Evolutionary conservation across 1,140 invertebrate species (phyloP).

Genomic region (Phthorimaea operculella): DNA sequence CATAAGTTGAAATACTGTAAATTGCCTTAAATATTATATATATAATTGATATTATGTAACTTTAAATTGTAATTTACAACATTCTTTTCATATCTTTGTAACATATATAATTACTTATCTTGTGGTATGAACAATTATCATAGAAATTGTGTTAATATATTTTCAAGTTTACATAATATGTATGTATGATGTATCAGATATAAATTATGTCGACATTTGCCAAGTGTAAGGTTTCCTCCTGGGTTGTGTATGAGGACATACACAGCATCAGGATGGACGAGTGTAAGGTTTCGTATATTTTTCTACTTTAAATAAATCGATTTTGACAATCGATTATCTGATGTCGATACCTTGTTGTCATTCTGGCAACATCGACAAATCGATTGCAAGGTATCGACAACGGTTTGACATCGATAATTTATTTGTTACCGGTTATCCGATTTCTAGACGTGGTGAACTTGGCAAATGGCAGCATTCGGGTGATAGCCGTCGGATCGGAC

Average conservation of each 20-base stretch:
- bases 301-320: no score
- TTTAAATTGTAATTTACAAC: no score
- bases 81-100: neutral
- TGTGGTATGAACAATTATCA: no score
- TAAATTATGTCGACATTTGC: neutral
- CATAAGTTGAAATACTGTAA: neutral
- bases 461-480: no score
- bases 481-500: no score
- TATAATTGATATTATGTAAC: neutral
- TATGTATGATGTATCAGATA: neutral
- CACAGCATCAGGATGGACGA: conserved; percentile 13
- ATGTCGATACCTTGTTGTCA: no score
- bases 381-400: no score
- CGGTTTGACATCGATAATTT: no score
- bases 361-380: no score
- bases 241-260: conserved; percentile 11
- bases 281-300: conserved; percentile 8
- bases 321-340: no score
- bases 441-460: no score
- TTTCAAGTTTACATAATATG: neutral
- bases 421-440: no score
- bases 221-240: conserved; percentile 11
- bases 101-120: neutral
- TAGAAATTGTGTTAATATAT: neutral
- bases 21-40: neutral